These are phyloP conservation scores for Diarsia dahlii DNA, from an alignment of 2,888 invertebrate species.

Conservation along the genomic window DNA sequence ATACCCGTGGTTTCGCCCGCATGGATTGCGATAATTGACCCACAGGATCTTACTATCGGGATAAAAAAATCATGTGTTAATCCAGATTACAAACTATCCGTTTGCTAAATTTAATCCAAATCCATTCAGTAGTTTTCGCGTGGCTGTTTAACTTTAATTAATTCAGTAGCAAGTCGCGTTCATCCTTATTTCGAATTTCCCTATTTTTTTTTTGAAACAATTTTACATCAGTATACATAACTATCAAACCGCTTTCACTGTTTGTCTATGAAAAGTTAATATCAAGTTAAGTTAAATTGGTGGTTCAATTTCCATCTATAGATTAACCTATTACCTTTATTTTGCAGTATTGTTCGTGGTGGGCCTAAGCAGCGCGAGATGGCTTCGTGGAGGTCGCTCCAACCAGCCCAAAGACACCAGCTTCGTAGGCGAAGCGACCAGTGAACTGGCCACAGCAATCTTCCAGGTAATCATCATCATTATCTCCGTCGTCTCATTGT, in stretches of 20 bases:
- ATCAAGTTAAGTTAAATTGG: not conserved
- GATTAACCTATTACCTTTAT: not conserved
- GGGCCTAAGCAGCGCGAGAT: conserved; percentile 80
- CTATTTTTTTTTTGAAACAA: not conserved
- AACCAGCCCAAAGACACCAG: conserved; percentile 81
- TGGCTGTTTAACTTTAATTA: too few species aligned
- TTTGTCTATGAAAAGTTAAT: not conserved
- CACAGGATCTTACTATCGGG: too few species aligned
- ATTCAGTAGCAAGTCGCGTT: too few species aligned
- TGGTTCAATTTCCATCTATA: not conserved
- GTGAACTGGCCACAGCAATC: conserved; percentile 88
- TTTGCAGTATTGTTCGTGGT: conserved; percentile 80
- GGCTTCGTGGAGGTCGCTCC: conserved; percentile 82
- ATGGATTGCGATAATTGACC: too few species aligned
- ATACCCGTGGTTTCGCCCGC: too few species aligned
- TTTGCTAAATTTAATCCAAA: too few species aligned
- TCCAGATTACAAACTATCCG: too few species aligned
- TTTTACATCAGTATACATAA: not conserved
- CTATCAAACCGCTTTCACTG: not conserved
- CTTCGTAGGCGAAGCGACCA: conserved; percentile 89
- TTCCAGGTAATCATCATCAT: conserved; percentile 83
- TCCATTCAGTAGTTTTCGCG: too few species aligned
- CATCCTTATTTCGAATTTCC: too few species aligned
- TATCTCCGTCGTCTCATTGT: not conserved
- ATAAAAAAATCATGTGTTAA: too few species aligned